A percentile compares a stretch with the other conserved stretches of the same genome.
Conservation (phyloP, 2,113 vertebrate genomes). For the Notarius quadriscutis region DNA sequence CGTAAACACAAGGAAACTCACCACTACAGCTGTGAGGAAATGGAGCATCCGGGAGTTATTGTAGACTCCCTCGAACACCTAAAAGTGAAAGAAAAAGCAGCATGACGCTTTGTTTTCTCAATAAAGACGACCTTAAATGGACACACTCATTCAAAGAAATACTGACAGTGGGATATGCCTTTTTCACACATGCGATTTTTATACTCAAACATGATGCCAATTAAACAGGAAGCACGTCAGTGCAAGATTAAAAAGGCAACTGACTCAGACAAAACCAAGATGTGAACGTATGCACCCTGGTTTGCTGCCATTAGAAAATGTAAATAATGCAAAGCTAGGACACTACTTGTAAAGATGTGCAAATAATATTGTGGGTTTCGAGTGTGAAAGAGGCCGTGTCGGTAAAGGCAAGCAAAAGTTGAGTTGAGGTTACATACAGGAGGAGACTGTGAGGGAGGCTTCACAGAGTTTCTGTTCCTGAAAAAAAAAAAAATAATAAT, state of each 20-base stretch:
- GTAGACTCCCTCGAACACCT: slow-evolving; percentile 84
- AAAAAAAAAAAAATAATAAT: slow-evolving; percentile 26
- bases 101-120: too few relatives aligned
- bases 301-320: neutral
- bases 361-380: neutral
- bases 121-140: neutral
- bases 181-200: too few relatives aligned
- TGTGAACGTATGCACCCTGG: neutral
- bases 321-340: neutral
- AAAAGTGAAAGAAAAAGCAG: neutral
- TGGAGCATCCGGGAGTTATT: slow-evolving; percentile 84
- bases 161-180: neutral
- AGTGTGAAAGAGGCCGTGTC: neutral
- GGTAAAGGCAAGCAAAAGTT: neutral
- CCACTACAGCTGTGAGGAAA: slow-evolving; percentile 83
- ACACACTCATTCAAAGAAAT: neutral
- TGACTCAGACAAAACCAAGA: too few relatives aligned
- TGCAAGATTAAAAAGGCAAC: neutral
- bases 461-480: slow-evolving; percentile 80
- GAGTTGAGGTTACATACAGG: slow-evolving; percentile 64
- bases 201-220: neutral
- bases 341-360: neutral
- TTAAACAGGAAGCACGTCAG: neutral
- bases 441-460: slow-evolving; percentile 74
- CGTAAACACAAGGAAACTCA: slow-evolving; percentile 60